Evolutionary conservation across 2,888 invertebrate genomes (phyloP).

Genomic region (Drosophila formosana): DNA sequence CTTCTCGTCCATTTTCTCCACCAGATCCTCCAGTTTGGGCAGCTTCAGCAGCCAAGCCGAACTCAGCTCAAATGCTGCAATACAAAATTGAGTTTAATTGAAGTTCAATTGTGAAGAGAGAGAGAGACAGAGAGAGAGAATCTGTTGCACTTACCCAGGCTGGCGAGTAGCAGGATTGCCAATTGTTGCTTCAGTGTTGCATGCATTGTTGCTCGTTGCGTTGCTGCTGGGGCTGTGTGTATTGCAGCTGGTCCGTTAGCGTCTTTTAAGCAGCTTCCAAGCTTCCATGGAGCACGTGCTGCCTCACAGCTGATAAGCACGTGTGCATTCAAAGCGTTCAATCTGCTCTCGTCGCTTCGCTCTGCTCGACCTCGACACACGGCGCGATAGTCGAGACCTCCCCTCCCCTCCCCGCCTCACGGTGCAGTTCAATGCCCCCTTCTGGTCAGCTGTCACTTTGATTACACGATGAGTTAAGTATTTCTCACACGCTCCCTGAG

Average conservation of each 20-base stretch:
- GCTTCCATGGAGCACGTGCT: slow-evolving; percentile 42
- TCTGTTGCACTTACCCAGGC: slow-evolving; percentile 53
- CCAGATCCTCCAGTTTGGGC: slow-evolving; percentile 58
- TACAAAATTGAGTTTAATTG: background rate
- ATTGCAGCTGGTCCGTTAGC: slow-evolving; percentile 31
- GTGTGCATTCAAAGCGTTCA: slow-evolving; percentile 36
- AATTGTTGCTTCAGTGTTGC: slow-evolving; percentile 54
- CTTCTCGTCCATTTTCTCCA: slow-evolving; percentile 44
- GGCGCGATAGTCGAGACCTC: background rate
- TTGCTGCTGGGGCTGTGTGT: slow-evolving; percentile 29
- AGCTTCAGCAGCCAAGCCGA: slow-evolving; percentile 55
- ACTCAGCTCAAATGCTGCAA: slow-evolving; percentile 46
- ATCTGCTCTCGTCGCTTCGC: slow-evolving; percentile 6
- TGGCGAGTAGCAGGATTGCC: slow-evolving; percentile 54
- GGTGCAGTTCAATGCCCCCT: slow-evolving; percentile 36
- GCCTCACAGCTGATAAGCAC: slow-evolving; percentile 47
- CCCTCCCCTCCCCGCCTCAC: background rate
- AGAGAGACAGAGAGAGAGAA: background rate
- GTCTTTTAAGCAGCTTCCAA: slow-evolving; percentile 52
- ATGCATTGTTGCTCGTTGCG: slow-evolving; percentile 22
- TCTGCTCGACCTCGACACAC: slow-evolving; percentile 19
- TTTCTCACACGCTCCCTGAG: slow-evolving; percentile 1
- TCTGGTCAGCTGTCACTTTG: slow-evolving; percentile 39
- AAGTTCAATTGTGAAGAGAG: background rate
- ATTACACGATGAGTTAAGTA: slow-evolving; percentile 38